Percentiles rank a stretch among this genome's conserved stretches.
These are phyloP conservation scores for Papilio elwesi DNA, from an alignment of 2,888 invertebrate genomes.

Conservation along the genomic window DNA sequence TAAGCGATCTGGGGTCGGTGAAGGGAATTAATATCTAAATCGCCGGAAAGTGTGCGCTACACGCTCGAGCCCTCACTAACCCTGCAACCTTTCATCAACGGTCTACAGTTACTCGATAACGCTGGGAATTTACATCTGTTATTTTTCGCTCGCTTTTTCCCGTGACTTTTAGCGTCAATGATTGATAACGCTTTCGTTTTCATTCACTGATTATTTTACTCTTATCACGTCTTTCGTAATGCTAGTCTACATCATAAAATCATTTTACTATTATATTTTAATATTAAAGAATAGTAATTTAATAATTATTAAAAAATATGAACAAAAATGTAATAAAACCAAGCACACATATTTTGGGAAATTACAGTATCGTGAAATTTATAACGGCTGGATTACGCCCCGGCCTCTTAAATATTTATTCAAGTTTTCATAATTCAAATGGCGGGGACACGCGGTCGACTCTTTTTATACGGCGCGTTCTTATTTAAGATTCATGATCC, in stretches of 20 bases:
- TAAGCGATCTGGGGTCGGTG: constrained; percentile 45
- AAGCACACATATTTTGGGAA: background rate
- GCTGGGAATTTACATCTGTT: constrained; percentile 9
- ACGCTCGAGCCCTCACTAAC: constrained; percentile 53
- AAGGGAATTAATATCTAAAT: constrained; percentile 56
- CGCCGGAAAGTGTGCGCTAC: constrained; percentile 51
- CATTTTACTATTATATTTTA: too few relatives aligned
- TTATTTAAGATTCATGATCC: constrained; percentile 79
- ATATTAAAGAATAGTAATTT: background rate
- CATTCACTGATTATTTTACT: background rate
- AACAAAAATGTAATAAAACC: constrained; percentile 2
- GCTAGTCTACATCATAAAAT: too few relatives aligned
- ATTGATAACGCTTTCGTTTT: background rate
- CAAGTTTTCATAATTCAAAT: constrained; percentile 78
- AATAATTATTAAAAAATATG: too few relatives aligned
- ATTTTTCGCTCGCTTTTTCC: background rate
- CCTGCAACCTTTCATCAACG: constrained; percentile 34
- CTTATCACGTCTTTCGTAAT: too few relatives aligned
- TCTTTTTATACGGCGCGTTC: constrained; percentile 72
- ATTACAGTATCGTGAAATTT: constrained; percentile 19
- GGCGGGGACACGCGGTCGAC: constrained; percentile 59
- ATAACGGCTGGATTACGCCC: constrained; percentile 28
- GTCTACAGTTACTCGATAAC: constrained; percentile 34
- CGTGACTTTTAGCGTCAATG: background rate
- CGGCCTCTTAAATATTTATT: constrained; percentile 71